phyloP scores from a whole-genome alignment of 1,140 invertebrate species.

The Babylonia areolata region DNA sequence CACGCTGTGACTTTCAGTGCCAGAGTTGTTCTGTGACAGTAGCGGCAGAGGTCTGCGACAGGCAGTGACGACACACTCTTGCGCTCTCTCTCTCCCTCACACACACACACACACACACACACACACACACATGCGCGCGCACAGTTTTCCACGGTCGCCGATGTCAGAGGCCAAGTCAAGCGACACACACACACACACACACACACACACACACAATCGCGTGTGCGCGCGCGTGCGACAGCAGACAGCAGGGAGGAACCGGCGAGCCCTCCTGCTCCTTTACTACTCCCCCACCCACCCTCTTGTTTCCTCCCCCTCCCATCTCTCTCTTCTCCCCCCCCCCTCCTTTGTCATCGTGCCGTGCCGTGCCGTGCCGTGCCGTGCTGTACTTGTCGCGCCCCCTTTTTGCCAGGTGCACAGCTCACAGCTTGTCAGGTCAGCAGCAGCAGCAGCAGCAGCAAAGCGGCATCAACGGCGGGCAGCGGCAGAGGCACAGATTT shows the following conservation, averaged over 20 bases:
- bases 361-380: conserved; percentile 2
- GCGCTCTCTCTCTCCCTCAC: no score
- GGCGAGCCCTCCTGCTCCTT: neutral
- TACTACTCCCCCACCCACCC: neutral
- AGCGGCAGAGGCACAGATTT: neutral
- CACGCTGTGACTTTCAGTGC: neutral
- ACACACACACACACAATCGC: no score
- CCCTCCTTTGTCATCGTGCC: neutral
- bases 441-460: neutral
- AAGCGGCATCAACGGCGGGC: neutral
- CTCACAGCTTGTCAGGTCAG: neutral
- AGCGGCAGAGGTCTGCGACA: neutral
- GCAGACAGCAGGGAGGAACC: no score
- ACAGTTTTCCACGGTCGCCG: no score
- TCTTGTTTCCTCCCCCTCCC: neutral
- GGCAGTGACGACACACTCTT: neutral
- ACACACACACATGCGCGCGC: no score
- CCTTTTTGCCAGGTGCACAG: neutral
- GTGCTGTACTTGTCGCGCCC: neutral
- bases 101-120: no score
- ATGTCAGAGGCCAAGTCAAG: no score
- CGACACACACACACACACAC: no score
- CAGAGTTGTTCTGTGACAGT: neutral
- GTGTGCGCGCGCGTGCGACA: no score
- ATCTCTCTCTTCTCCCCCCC: no score